Base-by-base conservation (phyloP, 2,797 vertebrate genomes). In the Gambusia yucatana region DNA sequence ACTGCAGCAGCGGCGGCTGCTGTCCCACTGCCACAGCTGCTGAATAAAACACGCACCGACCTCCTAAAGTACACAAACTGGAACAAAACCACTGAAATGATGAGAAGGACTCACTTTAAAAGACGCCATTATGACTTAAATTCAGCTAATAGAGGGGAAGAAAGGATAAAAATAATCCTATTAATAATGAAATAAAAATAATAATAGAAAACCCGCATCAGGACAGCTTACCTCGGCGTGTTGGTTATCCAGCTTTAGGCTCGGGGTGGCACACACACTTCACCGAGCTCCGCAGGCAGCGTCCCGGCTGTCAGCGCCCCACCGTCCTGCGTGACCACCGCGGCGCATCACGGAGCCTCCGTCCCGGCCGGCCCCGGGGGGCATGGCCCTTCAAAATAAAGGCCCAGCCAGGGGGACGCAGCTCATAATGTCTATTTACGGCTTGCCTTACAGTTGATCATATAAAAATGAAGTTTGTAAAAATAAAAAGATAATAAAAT, bases 211-310 rank as follows among this genome's bases (percentile, higher is more conserved):
- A 17, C 2, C 52, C 10, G 6, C 76, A 61, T 10, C 83, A 75
- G 81, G 55, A 74, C 73, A 50, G 25, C 87, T 85, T 80, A 95
- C 94, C 93, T 91, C 72, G 57, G 67, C 44, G 78, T 77, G 90
- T 9, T 86, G 92, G 81, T 77, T 73, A 90, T 94, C 94, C 94
- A 94, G 93, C 74, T 91, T 91, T 80, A 63, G 76, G 28, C 72
- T 85, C 76, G 55, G 79, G 82, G 88, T 82, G 77, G 90, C 87
- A 73, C 82, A 84, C 88, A 73, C 90, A 82, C 89, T 89, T 76
- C 81, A 88, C 90, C 82, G 88, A 75, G 84, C 82, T 81, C 48
- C n/a, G 83, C 43, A 84, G 16, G 65, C 65, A 13, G 39, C 39
- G 39, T 43, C 39, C 65, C 22, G 87, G 81, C 88, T 70, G 88